These are phyloP conservation scores for Pteria penguin DNA, from an alignment of 2,888 invertebrate species.

Conservation along the genomic window DNA sequence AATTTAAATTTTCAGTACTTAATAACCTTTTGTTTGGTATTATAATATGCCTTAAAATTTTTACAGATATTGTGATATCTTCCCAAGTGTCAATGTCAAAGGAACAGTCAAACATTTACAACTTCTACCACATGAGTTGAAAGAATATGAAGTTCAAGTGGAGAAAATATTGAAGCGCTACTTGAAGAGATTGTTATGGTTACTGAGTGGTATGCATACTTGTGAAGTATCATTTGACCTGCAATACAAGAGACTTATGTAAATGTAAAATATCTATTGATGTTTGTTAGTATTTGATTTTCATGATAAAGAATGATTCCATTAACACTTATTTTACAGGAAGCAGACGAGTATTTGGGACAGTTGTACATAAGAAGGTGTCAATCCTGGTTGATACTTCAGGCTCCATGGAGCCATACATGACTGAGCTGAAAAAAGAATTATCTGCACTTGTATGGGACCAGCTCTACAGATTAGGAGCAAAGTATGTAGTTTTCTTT, in stretches of 20 bases:
- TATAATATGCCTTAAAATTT: neutral
- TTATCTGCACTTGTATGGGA: conserved; percentile 79
- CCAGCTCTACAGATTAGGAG: conserved; percentile 76
- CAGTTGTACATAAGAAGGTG: conserved; percentile 76
- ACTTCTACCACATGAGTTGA: conserved; percentile 77
- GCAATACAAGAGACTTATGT: neutral
- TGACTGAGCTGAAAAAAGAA: conserved; percentile 79
- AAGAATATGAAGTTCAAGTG: conserved; percentile 75
- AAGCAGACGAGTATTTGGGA: conserved; percentile 78
- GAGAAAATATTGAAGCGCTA: conserved; percentile 77
- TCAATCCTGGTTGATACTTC: conserved; percentile 79
- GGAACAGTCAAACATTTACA: conserved; percentile 80
- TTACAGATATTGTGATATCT: conserved; percentile 78
- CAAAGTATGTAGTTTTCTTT: conserved; percentile 73
- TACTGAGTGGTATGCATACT: conserved; percentile 76
- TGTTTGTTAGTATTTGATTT: no score
- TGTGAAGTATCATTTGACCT: no score
- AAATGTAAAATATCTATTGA: neutral
- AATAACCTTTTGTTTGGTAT: neutral
- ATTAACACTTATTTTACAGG: conserved; percentile 58
- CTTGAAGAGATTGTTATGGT: conserved; percentile 79
- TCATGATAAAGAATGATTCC: no score
- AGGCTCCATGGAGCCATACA: conserved; percentile 79
- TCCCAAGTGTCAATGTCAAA: conserved; percentile 79
- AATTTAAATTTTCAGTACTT: no score